Evolutionary conservation across 2,888 invertebrate genomes (phyloP).

Genomic region (Nowickia ferox): DNA sequence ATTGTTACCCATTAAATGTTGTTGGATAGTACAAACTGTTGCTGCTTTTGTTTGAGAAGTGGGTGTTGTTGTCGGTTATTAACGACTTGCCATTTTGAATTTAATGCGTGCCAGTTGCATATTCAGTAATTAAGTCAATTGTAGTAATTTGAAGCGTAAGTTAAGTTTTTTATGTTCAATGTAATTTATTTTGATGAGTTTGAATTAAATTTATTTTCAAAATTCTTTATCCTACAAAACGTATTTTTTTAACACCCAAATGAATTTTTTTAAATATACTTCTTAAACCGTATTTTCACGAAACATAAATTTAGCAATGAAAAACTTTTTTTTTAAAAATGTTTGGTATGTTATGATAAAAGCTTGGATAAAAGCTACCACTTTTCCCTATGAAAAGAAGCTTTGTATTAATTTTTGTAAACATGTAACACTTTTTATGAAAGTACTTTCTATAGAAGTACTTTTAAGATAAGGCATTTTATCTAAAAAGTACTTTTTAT

Average conservation of each 20-base stretch:
- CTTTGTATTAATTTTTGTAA: too few relatives aligned
- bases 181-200: slow-evolving; percentile 45
- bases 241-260: neutral
- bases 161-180: slow-evolving; percentile 31
- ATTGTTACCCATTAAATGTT: slow-evolving; percentile 29
- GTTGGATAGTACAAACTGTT: neutral
- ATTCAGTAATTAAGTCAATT: slow-evolving; percentile 66
- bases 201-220: slow-evolving; percentile 20
- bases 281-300: too few relatives aligned
- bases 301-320: too few relatives aligned
- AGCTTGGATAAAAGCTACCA: too few relatives aligned
- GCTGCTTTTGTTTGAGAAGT: slow-evolving; percentile 18
- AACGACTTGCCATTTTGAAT: slow-evolving; percentile 65
- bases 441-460: too few relatives aligned
- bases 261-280: neutral
- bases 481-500: too few relatives aligned
- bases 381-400: too few relatives aligned
- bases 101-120: slow-evolving; percentile 65
- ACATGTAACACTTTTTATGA: too few relatives aligned
- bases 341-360: too few relatives aligned
- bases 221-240: neutral
- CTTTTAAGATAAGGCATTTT: too few relatives aligned
- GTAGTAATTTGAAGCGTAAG: slow-evolving; percentile 60
- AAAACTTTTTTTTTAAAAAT: too few relatives aligned
- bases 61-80: slow-evolving; percentile 50